These are phyloP conservation scores for Heliangelus exortis DNA, from an alignment of 2,797 vertebrate species.

Conservation along the genomic window DNA sequence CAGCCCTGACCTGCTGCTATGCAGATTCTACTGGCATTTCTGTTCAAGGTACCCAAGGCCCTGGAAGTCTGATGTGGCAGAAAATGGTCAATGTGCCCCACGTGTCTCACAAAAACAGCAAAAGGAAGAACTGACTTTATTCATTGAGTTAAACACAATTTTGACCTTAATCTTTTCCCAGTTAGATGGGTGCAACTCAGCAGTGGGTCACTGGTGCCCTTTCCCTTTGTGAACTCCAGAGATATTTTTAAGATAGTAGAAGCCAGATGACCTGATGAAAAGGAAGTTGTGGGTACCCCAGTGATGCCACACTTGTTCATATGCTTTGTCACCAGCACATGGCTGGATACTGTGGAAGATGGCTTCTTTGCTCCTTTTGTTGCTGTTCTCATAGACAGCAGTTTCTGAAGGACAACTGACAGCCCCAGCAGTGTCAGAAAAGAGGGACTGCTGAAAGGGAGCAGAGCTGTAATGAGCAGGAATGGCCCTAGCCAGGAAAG, in stretches of 20 bases:
- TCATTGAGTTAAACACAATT: not conserved
- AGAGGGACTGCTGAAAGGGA: not conserved
- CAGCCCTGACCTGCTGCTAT: not conserved
- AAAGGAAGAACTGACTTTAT: not conserved
- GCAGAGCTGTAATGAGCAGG: not conserved
- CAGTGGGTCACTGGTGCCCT: too few relatives aligned
- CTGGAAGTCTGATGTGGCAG: not conserved
- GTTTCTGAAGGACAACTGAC: not conserved
- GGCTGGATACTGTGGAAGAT: not conserved
- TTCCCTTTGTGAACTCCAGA: not conserved
- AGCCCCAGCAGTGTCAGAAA: not conserved
- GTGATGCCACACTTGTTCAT: not conserved
- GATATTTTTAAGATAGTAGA: not conserved
- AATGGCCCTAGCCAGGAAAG: not conserved
- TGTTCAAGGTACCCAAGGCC: not conserved
- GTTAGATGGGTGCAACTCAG: not conserved
- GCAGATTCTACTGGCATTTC: not conserved
- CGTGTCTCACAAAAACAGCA: not conserved
- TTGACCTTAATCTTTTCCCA: not conserved
- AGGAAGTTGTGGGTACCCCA: not conserved
- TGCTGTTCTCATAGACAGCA: not conserved
- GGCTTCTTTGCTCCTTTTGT: not conserved
- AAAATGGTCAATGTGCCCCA: not conserved
- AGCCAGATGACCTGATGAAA: not conserved
- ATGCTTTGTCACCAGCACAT: fast-evolving